Conservation (phyloP, 2,797 vertebrate species). For the Chromobotia macracanthus region DNA sequence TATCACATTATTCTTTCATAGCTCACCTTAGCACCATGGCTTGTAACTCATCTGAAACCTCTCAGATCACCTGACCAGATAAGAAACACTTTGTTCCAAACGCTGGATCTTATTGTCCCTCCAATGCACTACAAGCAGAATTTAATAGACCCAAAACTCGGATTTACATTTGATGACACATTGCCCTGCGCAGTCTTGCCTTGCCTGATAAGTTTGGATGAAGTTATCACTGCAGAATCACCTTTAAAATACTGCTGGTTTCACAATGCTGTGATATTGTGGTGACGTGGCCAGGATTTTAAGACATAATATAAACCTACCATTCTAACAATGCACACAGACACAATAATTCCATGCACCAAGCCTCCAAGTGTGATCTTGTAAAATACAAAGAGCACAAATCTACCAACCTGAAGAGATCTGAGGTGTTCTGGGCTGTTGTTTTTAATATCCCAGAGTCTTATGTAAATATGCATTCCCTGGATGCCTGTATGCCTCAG, state of each 20-base stretch:
- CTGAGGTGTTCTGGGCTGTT: constrained; percentile 14
- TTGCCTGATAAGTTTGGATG: background rate
- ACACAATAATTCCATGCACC: background rate
- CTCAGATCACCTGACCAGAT: constrained; percentile 81
- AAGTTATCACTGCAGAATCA: background rate
- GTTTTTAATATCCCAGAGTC: constrained; percentile 27
- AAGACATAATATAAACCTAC: background rate
- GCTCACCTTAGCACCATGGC: constrained; percentile 70
- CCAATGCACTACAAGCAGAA: constrained; percentile 47
- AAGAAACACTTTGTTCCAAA: constrained; percentile 75
- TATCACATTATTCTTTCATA: constrained; percentile 84
- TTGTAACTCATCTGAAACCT: constrained; percentile 77
- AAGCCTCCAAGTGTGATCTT: background rate
- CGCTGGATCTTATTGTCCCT: constrained; percentile 68
- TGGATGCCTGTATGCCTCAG: constrained; percentile 20
- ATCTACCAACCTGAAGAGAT: constrained; percentile 1
- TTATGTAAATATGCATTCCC: constrained; percentile 29
- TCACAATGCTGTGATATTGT: background rate
- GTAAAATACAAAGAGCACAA: background rate
- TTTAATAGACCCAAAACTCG: constrained; percentile 46
- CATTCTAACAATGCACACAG: background rate
- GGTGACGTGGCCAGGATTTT: background rate
- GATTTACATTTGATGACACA: constrained; percentile 36
- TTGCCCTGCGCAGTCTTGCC: background rate
- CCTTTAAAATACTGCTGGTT: background rate